These are phyloP conservation scores for Athrips mouffetella DNA, from an alignment of 2,888 invertebrate species.

Conservation along the genomic window DNA sequence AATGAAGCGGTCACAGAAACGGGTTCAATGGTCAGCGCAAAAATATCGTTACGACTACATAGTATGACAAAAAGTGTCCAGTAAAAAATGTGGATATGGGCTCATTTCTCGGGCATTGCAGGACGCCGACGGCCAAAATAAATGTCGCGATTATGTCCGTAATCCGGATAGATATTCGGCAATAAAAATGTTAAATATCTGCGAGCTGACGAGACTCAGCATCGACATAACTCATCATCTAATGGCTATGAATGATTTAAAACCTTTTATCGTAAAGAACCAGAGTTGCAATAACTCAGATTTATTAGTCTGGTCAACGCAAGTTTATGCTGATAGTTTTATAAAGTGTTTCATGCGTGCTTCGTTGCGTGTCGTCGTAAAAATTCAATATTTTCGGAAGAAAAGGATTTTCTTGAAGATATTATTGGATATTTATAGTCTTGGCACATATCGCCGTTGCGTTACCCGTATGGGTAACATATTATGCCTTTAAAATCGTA, in stretches of 20 bases:
- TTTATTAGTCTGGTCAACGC: slow-evolving; percentile 74
- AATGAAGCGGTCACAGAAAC: slow-evolving; percentile 73
- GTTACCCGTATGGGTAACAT: slow-evolving; percentile 56
- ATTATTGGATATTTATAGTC: slow-evolving; percentile 44
- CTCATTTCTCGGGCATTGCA: slow-evolving; percentile 40
- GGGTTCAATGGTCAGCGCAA: slow-evolving; percentile 69
- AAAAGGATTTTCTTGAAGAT: slow-evolving; percentile 33
- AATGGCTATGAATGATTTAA: slow-evolving; percentile 76
- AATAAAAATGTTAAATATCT: slow-evolving; percentile 75
- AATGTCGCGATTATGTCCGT: slow-evolving; percentile 58
- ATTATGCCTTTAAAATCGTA: slow-evolving; percentile 65
- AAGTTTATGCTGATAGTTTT: slow-evolving; percentile 66
- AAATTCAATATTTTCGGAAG: slow-evolving; percentile 53
- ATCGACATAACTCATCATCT: slow-evolving; percentile 74
- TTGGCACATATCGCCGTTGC: slow-evolving; percentile 49
- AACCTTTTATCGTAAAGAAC: slow-evolving; percentile 75
- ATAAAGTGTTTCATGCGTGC: slow-evolving; percentile 54
- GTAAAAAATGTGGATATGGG: slow-evolving; percentile 49
- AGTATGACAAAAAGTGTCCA: slow-evolving; percentile 58
- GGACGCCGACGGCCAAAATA: slow-evolving; percentile 52
- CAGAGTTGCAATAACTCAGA: slow-evolving; percentile 73
- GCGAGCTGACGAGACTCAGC: slow-evolving; percentile 69
- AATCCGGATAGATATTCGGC: slow-evolving; percentile 68
- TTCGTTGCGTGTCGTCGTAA: slow-evolving; percentile 54
- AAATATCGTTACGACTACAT: slow-evolving; percentile 68